These are phyloP conservation scores for Drosophila orosa DNA, from an alignment of 1,140 invertebrate genomes.

Conservation along the genomic window DNA sequence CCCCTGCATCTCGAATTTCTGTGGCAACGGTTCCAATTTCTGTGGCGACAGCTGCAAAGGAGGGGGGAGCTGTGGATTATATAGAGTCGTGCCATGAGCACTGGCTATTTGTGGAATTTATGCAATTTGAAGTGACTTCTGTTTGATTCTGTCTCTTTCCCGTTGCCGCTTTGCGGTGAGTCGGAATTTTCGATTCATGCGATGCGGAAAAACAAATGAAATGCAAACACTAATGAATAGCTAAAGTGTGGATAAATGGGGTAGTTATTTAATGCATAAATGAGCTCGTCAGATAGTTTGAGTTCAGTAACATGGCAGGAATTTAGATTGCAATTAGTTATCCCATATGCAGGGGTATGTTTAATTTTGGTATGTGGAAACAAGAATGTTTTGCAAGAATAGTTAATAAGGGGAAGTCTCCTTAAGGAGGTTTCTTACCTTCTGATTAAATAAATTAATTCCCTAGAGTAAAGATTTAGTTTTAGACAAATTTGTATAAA, in stretches of 20 bases:
- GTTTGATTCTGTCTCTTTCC: conserved; percentile 13
- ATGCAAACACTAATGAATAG: conserved; percentile 10
- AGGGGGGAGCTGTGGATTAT: conserved; percentile 1
- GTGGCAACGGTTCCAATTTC: conserved; percentile 54
- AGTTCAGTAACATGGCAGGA: neutral
- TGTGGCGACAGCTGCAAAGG: conserved; percentile 41
- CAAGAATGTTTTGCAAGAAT: neutral
- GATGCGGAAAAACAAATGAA: conserved; percentile 19
- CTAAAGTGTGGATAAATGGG: conserved; percentile 8
- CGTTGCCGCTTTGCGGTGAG: conserved; percentile 6
- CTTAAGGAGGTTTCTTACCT: too few species aligned
- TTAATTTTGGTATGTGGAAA: neutral
- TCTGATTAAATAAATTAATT: neutral
- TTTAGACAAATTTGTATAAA: neutral
- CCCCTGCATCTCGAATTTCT: conserved; percentile 59
- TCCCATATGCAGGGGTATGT: neutral
- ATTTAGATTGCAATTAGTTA: neutral
- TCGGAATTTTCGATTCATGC: conserved; percentile 22
- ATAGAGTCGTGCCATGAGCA: conserved; percentile 33
- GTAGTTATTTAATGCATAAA: conserved; percentile 4
- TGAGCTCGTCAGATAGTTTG: neutral
- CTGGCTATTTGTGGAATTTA: conserved; percentile 59
- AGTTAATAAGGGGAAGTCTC: too few species aligned
- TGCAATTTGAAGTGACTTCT: conserved; percentile 55
- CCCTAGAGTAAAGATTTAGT: neutral